Evolutionary conservation across 2,797 vertebrate genomes (phyloP), one percentile per base, ranked within the genome.

Genomic region (Peromyscus melanophrys): DNA sequence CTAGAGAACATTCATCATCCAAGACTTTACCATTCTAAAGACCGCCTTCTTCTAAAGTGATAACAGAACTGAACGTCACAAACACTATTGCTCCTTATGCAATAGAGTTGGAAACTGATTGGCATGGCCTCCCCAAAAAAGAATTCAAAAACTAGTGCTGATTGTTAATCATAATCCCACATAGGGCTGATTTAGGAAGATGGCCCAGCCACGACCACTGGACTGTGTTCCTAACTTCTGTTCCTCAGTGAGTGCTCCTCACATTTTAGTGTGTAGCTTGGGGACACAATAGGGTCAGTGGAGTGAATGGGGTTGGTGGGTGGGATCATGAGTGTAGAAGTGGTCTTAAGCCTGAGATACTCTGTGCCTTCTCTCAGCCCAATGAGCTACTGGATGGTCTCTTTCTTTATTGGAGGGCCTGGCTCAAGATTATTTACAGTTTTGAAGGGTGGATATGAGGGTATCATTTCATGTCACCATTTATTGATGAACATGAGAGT

Each of bases 341-440:
- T 59, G 25, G 37, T 23, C 82, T 92, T 89, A 69, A 29, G 43
- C n/a, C 40, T 96, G 89, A 61, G 88, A 40, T 43, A 29, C 2
- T 11, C 14, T 52, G 59, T 52, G 55, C 10, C 12, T 73, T 89
- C 23, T 52, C 9, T 49, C 84, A 76, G 17, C n/a, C 73, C 49
- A 67, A 27, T 77, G 23, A 43, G 14, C 65, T 87, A 34, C 46
- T 57, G 4, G 73, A 87, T 7, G 46, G 19, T 29, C 23, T 96
- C 67, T 55, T 91, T 16, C 65, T 88, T 89, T 69, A 76, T n/a
- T 81, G 94, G 40, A n/a, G 37, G 69, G 4, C 2, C 76, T 84
- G n/a, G 31, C 5, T 96, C 52, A 96, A 88, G 27, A 89, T 92
- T 61, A 77, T 86, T 61, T 89, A 71, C 52, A 92, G 27, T n/a